Evolutionary conservation across 2,888 invertebrate genomes (phyloP).

Genomic region (Ochropleura leucogaster): DNA sequence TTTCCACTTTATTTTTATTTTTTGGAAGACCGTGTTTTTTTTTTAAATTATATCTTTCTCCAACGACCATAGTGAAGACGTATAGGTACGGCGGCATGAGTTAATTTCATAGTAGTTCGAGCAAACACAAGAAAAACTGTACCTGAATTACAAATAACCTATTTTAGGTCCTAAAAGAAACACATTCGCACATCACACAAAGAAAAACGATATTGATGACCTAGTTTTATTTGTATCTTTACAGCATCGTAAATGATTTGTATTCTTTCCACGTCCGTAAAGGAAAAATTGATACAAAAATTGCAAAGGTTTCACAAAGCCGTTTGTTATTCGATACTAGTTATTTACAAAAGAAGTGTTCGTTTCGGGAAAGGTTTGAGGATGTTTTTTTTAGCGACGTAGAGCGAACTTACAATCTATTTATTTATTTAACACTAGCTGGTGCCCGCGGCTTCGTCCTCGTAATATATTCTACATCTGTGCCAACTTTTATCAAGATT

Average conservation of each 20-base stretch:
- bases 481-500: no score
- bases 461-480: no score
- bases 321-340: slow-evolving; percentile 21
- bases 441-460: no score
- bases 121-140: neutral
- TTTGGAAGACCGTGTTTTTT: no score
- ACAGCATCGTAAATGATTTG: slow-evolving; percentile 36
- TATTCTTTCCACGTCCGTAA: slow-evolving; percentile 19
- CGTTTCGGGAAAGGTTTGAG: neutral
- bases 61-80: no score
- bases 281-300: slow-evolving; percentile 14
- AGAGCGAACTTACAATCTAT: neutral
- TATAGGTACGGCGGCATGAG: no score
- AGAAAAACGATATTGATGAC: slow-evolving; percentile 17
- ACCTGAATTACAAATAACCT: neutral
- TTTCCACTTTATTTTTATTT: no score
- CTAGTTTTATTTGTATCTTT: slow-evolving; percentile 26
- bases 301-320: slow-evolving; percentile 12
- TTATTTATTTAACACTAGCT: neutral
- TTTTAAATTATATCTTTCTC: no score
- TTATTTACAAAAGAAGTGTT: neutral
- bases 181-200: neutral
- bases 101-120: neutral
- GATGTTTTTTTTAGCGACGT: neutral
- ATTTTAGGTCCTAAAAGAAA: neutral